Base-by-base conservation (phyloP, 1,140 invertebrate species). In the Drosophila biarmipes region DNA sequence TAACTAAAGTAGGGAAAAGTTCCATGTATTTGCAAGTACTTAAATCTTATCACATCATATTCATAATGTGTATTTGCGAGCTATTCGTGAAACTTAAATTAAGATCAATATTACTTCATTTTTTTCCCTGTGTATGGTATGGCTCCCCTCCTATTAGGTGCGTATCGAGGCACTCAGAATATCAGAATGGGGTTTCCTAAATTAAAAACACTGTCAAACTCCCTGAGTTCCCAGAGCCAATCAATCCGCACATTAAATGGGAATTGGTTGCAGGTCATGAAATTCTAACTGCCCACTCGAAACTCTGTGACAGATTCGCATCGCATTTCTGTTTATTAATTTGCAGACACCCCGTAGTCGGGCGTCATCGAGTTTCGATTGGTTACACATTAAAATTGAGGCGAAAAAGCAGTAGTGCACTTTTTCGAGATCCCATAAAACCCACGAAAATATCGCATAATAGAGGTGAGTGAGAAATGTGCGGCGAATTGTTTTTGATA, bases 401-500 rank as follows among this genome's bases (percentile, higher is more conserved):
- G 56, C 7, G 12, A 69, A 34, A 40, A 19, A n/a, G 14, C 38
- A 0, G 12, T 19, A 64, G 10, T 67, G 46, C 46, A 67, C 21
- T 43, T 35, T 29, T 66, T 29, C 11, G 5, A 40, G 38, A 7
- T 17, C 34, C 31, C 55, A 46, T 46, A 69, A 68, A 24, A 3
- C 15, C 37, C 34, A 34, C 35, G 29, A 46, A 52, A 64, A 67
- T 45, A 67, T 55, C 38, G 27, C 46, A 66, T 75, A 72, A 77
- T 80, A 80, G 49, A 62, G 51, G 24, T 53, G 46, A 66, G 62
- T 86, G 62, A 64, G 55, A 80, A 74, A 74, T 78, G 48, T 19
- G 45, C 57, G 40, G 49, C 43, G 37, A 34, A 43, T 56, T 53
- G 42, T 35, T 63, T 78, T 61, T 85, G 64, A 87, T 80, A 69